Percentiles rank a stretch among this genome's conserved stretches.
These are phyloP conservation scores for Tupaia chinensis DNA, from an alignment of 2,113 vertebrate genomes.

Conservation along the genomic window DNA sequence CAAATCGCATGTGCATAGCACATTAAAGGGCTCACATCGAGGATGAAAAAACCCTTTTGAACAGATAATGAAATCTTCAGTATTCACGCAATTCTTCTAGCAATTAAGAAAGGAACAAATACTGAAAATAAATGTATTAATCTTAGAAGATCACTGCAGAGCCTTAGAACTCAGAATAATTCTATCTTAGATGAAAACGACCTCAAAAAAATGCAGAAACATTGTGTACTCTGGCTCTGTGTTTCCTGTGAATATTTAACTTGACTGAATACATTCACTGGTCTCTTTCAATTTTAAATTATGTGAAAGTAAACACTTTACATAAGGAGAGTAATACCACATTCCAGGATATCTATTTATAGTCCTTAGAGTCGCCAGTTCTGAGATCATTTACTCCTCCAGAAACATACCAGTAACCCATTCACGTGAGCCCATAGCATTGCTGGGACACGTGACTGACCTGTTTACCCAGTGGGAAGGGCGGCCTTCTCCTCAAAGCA, in stretches of 20 bases:
- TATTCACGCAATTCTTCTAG: not conserved
- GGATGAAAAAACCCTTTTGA: not conserved
- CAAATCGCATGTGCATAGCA: not conserved
- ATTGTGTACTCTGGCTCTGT: not conserved
- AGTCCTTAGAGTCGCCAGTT: not conserved
- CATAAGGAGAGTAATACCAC: not conserved
- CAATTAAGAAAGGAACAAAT: slow-evolving; percentile 15
- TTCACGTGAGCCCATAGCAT: not conserved
- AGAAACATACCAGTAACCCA: slow-evolving; percentile 40
- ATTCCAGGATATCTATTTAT: slow-evolving; percentile 42
- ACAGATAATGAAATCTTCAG: not conserved
- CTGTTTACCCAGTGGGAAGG: not conserved
- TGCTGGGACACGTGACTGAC: not conserved
- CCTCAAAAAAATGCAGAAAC: slow-evolving; percentile 1
- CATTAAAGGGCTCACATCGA: not conserved
- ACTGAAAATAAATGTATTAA: not conserved
- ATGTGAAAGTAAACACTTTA: slow-evolving; percentile 59
- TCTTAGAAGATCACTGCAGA: not conserved
- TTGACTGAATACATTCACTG: slow-evolving; percentile 45
- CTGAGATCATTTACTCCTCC: slow-evolving; percentile 9
- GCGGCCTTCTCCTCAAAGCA: not conserved
- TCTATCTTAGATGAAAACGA: not conserved
- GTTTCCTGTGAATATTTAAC: slow-evolving; percentile 32
- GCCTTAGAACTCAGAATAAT: not conserved
- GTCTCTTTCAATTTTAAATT: slow-evolving; percentile 61